Evolutionary conservation across 2,797 vertebrate genomes (phyloP).

Genomic region (Hippopotamyrus pictus): DNA sequence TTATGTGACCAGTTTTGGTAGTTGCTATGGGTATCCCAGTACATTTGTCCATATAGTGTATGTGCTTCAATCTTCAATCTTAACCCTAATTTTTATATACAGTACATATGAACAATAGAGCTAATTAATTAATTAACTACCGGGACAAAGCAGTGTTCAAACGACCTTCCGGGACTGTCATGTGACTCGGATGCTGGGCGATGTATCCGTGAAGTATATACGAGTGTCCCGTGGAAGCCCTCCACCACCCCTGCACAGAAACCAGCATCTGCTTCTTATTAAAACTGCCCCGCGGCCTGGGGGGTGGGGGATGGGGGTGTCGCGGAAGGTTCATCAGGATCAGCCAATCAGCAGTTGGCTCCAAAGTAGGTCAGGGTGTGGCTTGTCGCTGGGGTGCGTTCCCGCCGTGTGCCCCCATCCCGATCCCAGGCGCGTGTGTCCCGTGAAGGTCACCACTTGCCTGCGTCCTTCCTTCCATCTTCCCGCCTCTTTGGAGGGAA

Average conservation of each 20-base stretch:
- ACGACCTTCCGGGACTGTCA: not conserved
- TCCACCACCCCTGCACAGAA: not conserved
- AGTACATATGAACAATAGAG: not conserved
- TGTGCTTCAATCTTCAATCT: not conserved
- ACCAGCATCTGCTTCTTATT: conserved; percentile 9
- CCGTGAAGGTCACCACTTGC: conserved; percentile 40
- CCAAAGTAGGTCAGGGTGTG: conserved; percentile 39
- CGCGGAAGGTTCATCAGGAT: not conserved
- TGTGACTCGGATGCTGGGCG: not conserved
- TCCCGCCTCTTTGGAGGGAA: conserved; percentile 36
- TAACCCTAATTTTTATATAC: not conserved
- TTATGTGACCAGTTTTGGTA: not conserved
- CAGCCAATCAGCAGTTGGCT: conserved; percentile 17
- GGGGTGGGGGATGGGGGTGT: not conserved
- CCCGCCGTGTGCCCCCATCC: conserved; percentile 29
- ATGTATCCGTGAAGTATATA: not conserved
- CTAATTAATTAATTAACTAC: not conserved
- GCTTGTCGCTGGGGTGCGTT: conserved; percentile 14
- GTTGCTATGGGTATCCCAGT: not conserved
- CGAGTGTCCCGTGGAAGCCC: not conserved
- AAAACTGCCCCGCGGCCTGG: not conserved
- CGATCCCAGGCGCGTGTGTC: conserved; percentile 33
- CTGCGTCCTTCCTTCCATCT: conserved; percentile 41
- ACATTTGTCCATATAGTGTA: not conserved
- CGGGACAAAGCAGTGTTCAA: not conserved